Base-by-base conservation (phyloP, 1,140 invertebrate genomes). In the Parasteatoda tepidariorum region DNA sequence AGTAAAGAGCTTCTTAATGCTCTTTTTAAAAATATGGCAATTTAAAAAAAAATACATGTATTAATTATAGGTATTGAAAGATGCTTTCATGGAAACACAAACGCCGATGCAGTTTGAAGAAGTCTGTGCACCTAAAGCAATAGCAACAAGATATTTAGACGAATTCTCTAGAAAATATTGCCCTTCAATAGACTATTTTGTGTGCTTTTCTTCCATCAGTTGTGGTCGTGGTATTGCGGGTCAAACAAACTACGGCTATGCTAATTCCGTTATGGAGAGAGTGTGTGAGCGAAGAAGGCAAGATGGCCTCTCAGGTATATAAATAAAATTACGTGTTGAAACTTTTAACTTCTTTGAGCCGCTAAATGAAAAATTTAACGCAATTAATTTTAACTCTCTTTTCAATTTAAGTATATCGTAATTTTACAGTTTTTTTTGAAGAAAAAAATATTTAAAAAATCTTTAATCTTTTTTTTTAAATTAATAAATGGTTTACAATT, bases 191-290 rank as follows among this genome's bases (percentile, higher is more conserved):
- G 95, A 97, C 85, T 95, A 96, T 89, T 99, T 98, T 88, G 94
- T 97, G 11, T 94, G 93, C 11, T 99, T 99, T 90, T 99, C 97
- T 15, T 97, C 96, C 24, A 93, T 99, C 26, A 95, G 95, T 13
- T 97, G 96, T 89, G 97, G 97, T 13, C 92, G 96, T 75, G 98
- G 98, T 78, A 99, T 99, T 89, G 92, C 93, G 70, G 97, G 97
- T 2, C 97, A 99, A 90, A 92, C 93, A n/a, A 99, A 99, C 90
- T 99, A 99, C 88, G 97, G 97, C 68, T 91, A 96, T 84, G 96
- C 97, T 24, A 99, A 99, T 89, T 98, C 96, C 0, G 93, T 94
- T 4, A 98, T 98, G 96, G 98, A 99, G 89, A 92, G 97, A 75
- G 93, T 99, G 38, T 94, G 94, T 86, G 97, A 99, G 90, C 91